Evolutionary conservation across 2,797 vertebrate species (phyloP).

Genomic region (Chrosomus eos): DNA sequence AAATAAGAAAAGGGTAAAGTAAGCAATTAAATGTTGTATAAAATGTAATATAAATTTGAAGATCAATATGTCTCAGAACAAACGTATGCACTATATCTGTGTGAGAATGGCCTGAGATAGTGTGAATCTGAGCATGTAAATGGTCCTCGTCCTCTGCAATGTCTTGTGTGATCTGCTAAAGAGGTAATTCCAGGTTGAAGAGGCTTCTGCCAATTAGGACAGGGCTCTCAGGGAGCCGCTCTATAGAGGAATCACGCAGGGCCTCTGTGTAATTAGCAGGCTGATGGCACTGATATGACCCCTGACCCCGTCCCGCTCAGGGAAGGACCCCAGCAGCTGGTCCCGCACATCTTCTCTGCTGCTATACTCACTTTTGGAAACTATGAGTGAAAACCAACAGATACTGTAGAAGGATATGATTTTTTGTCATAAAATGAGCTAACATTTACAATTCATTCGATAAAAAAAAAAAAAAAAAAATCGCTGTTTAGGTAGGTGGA

Average conservation of each 20-base stretch:
- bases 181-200: slow-evolving; percentile 63
- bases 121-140: not conserved
- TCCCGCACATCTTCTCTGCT: slow-evolving; percentile 28
- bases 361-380: slow-evolving; percentile 24
- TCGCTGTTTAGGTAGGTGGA: not conserved
- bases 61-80: not conserved
- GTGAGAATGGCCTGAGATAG: not conserved
- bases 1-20: not conserved
- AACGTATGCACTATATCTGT: not conserved
- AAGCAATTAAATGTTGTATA: not conserved
- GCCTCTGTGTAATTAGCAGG: slow-evolving; percentile 63
- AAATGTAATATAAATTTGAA: not conserved
- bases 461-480: not conserved
- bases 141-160: slow-evolving; percentile 38
- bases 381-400: not conserved
- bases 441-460: not conserved
- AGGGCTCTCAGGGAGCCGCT: slow-evolving; percentile 53
- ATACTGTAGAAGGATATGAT: not conserved
- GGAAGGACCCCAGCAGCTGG: slow-evolving; percentile 29
- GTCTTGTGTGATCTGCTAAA: slow-evolving; percentile 55
- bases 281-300: slow-evolving; percentile 54
- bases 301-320: slow-evolving; percentile 31
- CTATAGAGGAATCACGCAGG: slow-evolving; percentile 56
- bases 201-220: slow-evolving; percentile 63
- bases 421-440: not conserved